Evolutionary conservation across 53 echinoderm and acorn worm genomes (phyloP).

Genomic region (Henricia sp.): DNA sequence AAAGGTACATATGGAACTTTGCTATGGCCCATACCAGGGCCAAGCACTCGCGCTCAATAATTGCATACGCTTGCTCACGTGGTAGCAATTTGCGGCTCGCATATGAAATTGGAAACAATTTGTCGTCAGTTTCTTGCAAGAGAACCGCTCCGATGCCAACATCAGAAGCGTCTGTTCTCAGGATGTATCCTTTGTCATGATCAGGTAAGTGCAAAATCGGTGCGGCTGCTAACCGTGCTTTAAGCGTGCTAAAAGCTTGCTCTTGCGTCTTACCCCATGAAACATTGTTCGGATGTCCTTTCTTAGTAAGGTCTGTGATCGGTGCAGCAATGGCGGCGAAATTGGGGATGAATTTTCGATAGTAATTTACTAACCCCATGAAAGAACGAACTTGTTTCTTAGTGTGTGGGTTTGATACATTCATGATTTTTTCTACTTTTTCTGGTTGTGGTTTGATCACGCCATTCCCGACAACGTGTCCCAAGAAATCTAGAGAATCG

Average conservation of each 20-base stretch:
- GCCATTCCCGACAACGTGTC: slow-evolving; percentile 40
- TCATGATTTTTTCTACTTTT: slow-evolving; percentile 23
- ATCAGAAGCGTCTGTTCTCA: neutral
- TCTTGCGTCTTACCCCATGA: slow-evolving; percentile 41
- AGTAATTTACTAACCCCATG: slow-evolving; percentile 42
- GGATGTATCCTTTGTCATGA: neutral
- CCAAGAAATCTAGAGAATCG: slow-evolving; percentile 16
- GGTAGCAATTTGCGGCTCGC: slow-evolving; percentile 38
- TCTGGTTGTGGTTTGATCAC: neutral
- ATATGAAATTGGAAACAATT: slow-evolving; percentile 18
- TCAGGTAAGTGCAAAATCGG: neutral
- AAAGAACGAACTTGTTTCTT: slow-evolving; percentile 57
- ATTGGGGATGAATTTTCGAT: slow-evolving; percentile 56
- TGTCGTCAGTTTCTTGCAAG: neutral
- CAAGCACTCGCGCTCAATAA: slow-evolving; percentile 50
- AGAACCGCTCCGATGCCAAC: neutral
- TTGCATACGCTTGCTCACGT: slow-evolving; percentile 17
- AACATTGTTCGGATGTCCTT: slow-evolving; percentile 25
- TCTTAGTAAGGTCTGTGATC: slow-evolving; percentile 46
- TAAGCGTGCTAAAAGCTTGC: slow-evolving; percentile 23
- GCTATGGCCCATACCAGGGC: slow-evolving; percentile 33
- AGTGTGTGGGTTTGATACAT: slow-evolving; percentile 36
- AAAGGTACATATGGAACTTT: slow-evolving; percentile 29
- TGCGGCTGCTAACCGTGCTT: neutral
- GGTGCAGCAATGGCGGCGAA: slow-evolving; percentile 51